Base-by-base conservation (phyloP, 2,888 invertebrate genomes). In the Eurytoma californica region DNA sequence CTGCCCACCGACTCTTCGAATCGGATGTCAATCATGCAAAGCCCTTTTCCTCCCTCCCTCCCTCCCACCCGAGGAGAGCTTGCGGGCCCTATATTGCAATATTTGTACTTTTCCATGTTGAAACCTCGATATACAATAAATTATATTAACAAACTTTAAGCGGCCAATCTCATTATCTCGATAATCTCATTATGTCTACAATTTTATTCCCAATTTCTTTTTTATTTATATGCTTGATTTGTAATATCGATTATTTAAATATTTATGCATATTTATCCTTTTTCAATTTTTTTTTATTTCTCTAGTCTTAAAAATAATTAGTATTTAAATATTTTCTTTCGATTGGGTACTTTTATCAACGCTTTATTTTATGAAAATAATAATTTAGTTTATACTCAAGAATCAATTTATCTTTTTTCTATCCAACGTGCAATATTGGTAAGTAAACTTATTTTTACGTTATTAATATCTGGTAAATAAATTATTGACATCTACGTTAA, bases 21-120 rank as follows among this genome's bases (percentile, higher is more conserved):
- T 82, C 80, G 67, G 78, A 82, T 77, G 69, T 73, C 73, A 77
- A 80, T 77, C 73, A 77, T 73, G 65, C 55, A 77, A 72, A 74
- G 69, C 68, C 80, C 81, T 81, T 82, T 85, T 84, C 85, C 85
- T 88, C 87, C 88, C 87, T 86, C 89, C 86, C 87, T 88, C 88
- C 89, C 89, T 87, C 89, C 89, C 86, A 86, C 88, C 87, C 87
- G 87, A 88, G 87, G 87, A 89, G 87, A 90, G 88, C 89, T 90
- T 89, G 87, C 88, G 88, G 88, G 89, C 90, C 89, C 90, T 88
- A 90, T 88, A 90, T 88, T 90, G 90, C 90, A 90, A 90, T 90
- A 90, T 90, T 90, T 90, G 90, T 90, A 90, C 90, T 90, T 90
- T 90, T 90, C 90, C 90, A 90, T 90, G 89, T 90, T 90, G 89